Conservation (phyloP, 2,113 vertebrate species). For the Pogona vitticeps region DNA sequence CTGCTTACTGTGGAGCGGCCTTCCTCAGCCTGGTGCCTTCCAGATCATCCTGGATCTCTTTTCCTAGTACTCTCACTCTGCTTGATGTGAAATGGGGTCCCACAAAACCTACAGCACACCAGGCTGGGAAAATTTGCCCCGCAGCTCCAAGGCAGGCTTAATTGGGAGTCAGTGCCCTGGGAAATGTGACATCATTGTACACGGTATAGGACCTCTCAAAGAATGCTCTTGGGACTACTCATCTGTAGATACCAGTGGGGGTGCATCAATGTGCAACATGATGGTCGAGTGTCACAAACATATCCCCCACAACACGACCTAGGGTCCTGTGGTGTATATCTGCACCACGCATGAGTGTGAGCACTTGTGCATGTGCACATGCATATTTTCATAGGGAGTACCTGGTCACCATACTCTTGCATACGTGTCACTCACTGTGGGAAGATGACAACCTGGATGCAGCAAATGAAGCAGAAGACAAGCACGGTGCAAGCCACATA, state of each 20-base stretch:
- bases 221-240: not conserved
- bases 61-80: not conserved
- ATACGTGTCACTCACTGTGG: constrained; percentile 83
- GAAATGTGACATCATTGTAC: not conserved
- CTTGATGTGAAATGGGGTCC: not conserved
- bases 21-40: not conserved
- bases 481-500: constrained; percentile 92
- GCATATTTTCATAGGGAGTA: not conserved
- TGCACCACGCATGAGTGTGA: not conserved
- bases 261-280: not conserved
- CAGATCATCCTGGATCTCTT: not conserved
- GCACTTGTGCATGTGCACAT: too few species aligned
- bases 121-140: not conserved
- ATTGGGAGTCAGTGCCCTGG: not conserved
- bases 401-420: constrained; percentile 9
- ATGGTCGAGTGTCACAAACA: not conserved
- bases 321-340: not conserved
- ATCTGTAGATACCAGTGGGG: not conserved
- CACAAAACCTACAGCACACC: not conserved
- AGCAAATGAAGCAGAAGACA: constrained; percentile 95
- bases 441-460: constrained; percentile 91
- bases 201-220: not conserved
- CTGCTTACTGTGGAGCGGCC: not conserved
- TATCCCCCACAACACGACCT: not conserved
- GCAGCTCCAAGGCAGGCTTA: not conserved